Conservation (phyloP, 2,797 vertebrate species). For the Notoglanidium macrostoma region DNA sequence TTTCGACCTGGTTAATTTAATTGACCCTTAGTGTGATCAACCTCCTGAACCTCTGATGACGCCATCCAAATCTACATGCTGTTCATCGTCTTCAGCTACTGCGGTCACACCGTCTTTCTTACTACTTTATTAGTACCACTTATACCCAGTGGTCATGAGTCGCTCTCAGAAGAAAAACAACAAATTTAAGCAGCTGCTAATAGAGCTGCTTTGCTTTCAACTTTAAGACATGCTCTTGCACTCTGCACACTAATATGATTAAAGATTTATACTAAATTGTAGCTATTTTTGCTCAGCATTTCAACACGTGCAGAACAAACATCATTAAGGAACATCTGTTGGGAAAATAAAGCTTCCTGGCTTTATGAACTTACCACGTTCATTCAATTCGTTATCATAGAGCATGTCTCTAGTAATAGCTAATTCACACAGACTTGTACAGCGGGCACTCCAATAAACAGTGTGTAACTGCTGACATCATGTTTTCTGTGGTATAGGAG, state of each 20-base stretch:
- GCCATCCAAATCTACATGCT: not conserved
- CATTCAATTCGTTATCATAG: not conserved
- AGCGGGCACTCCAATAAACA: not conserved
- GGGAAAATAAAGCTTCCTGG: not conserved
- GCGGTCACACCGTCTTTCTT: not conserved
- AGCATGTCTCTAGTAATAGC: not conserved
- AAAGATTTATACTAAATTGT: not conserved
- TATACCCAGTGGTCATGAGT: not conserved
- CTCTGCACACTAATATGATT: conserved; percentile 3
- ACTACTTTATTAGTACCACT: not conserved
- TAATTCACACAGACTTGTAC: not conserved
- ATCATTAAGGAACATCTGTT: not conserved
- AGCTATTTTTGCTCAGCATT: not conserved
- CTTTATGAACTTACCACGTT: not conserved
- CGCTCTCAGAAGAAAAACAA: not conserved
- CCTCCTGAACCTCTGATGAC: not conserved
- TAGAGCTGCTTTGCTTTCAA: not conserved
- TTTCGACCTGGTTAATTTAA: not conserved
- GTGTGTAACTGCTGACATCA: not conserved
- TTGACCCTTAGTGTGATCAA: not conserved
- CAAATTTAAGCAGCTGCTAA: not conserved
- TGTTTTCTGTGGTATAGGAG: not conserved
- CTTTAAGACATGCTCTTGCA: not conserved
- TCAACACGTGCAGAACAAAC: not conserved
- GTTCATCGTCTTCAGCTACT: not conserved